These are phyloP conservation scores for Dioctria linearis DNA, from an alignment of 2,888 invertebrate species.

Conservation along the genomic window DNA sequence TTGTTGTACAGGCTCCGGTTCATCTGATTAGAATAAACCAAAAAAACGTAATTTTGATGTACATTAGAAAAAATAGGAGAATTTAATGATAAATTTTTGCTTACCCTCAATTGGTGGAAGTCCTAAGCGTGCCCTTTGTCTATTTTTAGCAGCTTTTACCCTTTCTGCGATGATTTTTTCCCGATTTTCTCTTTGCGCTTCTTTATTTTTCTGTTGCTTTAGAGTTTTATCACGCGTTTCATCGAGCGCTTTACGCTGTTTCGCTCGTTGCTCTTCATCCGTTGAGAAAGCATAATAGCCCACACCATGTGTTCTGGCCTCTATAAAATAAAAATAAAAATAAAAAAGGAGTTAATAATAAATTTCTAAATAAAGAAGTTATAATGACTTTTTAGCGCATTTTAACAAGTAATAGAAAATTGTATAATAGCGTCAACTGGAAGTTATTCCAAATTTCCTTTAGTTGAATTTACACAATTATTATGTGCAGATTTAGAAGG, in stretches of 20 bases:
- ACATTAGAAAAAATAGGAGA: background rate
- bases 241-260: constrained; percentile 85
- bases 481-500: too few species aligned
- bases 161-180: constrained; percentile 80
- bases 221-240: constrained; percentile 81
- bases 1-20: constrained; percentile 53
- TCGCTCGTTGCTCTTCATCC: constrained; percentile 83
- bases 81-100: constrained; percentile 64
- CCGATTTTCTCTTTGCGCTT: constrained; percentile 75
- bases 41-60: background rate
- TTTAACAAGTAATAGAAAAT: too few species aligned
- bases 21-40: constrained; percentile 27
- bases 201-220: constrained; percentile 77
- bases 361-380: too few species aligned
- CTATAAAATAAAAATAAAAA: constrained; percentile 71
- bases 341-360: too few species aligned
- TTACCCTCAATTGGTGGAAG: constrained; percentile 78
- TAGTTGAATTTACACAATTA: too few species aligned
- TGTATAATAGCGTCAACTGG: too few species aligned
- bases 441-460: too few species aligned
- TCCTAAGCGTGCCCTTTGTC: constrained; percentile 82
- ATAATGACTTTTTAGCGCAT: too few species aligned
- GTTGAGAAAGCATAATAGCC: constrained; percentile 93
- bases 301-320: constrained; percentile 93
- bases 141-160: constrained; percentile 80